Base-by-base conservation (phyloP, 1,140 invertebrate species). In the Plectus sambesii region DNA sequence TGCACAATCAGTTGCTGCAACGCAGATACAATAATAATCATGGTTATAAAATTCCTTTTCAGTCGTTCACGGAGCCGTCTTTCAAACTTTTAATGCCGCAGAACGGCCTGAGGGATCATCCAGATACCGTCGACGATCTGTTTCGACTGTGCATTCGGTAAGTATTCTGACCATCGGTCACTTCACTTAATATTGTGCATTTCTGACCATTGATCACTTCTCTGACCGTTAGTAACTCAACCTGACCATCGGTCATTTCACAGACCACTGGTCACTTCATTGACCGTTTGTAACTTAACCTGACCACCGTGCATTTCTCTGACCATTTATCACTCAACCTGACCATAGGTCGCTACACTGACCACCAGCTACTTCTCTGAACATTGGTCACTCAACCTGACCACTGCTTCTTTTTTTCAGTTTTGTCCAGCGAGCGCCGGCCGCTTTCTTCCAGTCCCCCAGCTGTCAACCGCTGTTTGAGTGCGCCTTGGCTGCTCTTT, bases 81-180 rank as follows among this genome's bases (percentile, higher is more conserved):
- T 94, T 69, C 73, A 75, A 37, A 68, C 88, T 58, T 74, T 93
- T 41, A 85, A 68, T 68, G 73, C 56, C 68, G 69, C 29, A 52
- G 40, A 70, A 78, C 78, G 84, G 85, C 1, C 72, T 96, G 5
- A 76, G 81, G 49, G 82, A 92, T 70, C 83, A 96, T 76, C 90
- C 93, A 0, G 92, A 97, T 60, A 97, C 89, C 0, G 87, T 97
- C 0, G 93, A 97, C 69, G 93, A 97, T 69, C 80, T 96, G 47
- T 97, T 94, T 69, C 75, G 90, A 38, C 75, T 94, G 20, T 87
- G 84, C 67, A 77, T 81, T 43, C 77, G 81, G 77, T 81, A 57
- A 42, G 47, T 33, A 27, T 41, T 25, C 20, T 24, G 33, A 33
- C 17, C 22, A 17, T 48, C 26, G 5, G n/a, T n/a, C n/a, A n/a